phyloP scores from a whole-genome alignment of 1,140 invertebrate species.

The Bactericera cockerelli region DNA sequence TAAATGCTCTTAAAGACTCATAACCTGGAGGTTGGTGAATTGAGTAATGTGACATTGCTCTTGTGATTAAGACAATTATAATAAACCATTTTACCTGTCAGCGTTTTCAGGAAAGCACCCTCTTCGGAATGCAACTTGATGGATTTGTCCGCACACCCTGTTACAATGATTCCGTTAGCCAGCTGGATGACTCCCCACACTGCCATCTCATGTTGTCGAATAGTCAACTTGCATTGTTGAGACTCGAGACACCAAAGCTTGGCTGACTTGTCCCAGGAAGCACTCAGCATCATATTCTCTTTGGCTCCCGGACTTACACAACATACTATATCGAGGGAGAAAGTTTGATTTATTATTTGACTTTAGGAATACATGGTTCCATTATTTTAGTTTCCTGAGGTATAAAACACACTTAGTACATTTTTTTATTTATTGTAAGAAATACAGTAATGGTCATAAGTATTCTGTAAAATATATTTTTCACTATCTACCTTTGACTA shows the following conservation, averaged over 20 bases:
- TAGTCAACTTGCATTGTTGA: conserved; percentile 29
- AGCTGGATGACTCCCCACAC: conserved; percentile 72
- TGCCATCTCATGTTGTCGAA: conserved; percentile 65
- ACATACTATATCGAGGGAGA: conserved; percentile 47
- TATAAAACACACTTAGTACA: no score
- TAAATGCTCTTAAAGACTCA: no score
- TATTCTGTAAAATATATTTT: no score
- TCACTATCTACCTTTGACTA: no score
- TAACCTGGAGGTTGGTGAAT: no score
- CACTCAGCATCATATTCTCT: conserved; percentile 44
- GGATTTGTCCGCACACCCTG: conserved; percentile 80
- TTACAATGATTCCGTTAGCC: conserved; percentile 45
- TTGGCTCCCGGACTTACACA: conserved; percentile 39
- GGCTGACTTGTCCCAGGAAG: conserved; percentile 83
- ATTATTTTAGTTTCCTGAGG: no score
- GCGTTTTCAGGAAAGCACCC: conserved; percentile 29
- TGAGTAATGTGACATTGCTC: no score
- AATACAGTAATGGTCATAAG: no score
- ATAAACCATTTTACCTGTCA: conserved; percentile 34
- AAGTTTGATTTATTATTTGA: no score
- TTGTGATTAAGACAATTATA: no score
- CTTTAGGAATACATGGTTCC: no score
- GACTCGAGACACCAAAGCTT: conserved; percentile 28
- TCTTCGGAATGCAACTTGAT: conserved; percentile 42
- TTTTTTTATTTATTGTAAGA: no score